Percentiles rank a stretch among this genome's conserved stretches.
phyloP scores from a whole-genome alignment of 1,140 invertebrate genomes.

The Drosophila kepulauana region DNA sequence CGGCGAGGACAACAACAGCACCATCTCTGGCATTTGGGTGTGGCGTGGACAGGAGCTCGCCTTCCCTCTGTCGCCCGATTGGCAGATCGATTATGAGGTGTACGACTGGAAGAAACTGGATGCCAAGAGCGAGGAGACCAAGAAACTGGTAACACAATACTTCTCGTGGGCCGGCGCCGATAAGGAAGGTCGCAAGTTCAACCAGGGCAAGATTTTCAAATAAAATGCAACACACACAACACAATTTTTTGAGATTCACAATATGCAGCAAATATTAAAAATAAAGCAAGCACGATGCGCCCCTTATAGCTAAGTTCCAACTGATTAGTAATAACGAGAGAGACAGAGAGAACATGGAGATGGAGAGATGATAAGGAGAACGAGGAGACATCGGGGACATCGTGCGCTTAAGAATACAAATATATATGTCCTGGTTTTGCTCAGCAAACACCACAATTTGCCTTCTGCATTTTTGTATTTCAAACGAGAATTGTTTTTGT shows the following conservation, averaged over 20 bases:
- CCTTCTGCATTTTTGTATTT: conserved; percentile 56
- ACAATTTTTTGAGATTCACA: conserved; percentile 60
- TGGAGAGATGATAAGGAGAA: background rate
- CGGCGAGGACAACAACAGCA: conserved; percentile 95
- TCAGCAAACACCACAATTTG: conserved; percentile 38
- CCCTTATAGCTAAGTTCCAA: conserved; percentile 63
- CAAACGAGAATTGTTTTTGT: conserved; percentile 55
- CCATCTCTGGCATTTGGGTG: conserved; percentile 98
- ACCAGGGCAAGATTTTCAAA: conserved; percentile 99
- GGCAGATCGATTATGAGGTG: conserved; percentile 98
- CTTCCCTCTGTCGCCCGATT: conserved; percentile 95
- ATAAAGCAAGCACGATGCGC: conserved; percentile 36
- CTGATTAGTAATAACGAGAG: conserved; percentile 61
- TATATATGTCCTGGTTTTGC: conserved; percentile 36
- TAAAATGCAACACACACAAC: conserved; percentile 86
- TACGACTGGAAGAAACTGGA: conserved; percentile 99
- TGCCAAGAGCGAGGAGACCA: conserved; percentile 92
- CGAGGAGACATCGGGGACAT: conserved; percentile 11
- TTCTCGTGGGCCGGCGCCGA: conserved; percentile 96
- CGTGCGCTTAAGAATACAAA: conserved; percentile 48
- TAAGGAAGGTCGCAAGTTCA: conserved; percentile 96
- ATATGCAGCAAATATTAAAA: conserved; percentile 22
- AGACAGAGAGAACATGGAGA: conserved; percentile 5
- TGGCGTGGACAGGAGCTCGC: conserved; percentile 98
- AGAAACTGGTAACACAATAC: conserved; percentile 96